These are phyloP conservation scores for Callipepla californica DNA, from an alignment of 2,113 vertebrate genomes.

Conservation along the genomic window DNA sequence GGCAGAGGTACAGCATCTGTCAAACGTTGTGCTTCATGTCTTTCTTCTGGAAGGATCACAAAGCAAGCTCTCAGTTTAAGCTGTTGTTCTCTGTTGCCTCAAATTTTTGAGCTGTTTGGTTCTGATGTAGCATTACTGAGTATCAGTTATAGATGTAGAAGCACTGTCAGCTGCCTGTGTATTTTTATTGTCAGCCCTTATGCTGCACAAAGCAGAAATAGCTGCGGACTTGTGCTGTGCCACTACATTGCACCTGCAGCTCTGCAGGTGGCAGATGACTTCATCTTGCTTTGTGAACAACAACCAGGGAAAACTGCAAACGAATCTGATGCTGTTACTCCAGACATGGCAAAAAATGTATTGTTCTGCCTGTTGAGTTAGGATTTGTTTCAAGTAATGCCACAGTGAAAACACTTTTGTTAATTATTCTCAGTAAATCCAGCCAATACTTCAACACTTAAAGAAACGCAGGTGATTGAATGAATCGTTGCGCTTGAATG, in stretches of 20 bases:
- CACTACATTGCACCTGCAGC: neutral
- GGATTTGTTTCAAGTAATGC: neutral
- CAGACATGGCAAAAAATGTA: neutral
- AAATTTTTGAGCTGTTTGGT: neutral
- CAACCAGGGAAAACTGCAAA: neutral
- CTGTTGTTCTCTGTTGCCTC: neutral
- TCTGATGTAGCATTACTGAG: neutral
- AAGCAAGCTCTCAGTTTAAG: neutral
- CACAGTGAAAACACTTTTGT: neutral
- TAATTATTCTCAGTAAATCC: neutral
- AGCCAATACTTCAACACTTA: neutral
- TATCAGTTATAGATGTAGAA: neutral
- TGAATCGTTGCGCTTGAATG: neutral
- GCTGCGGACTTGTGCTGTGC: neutral
- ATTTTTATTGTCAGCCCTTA: neutral
- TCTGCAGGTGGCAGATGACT: neutral
- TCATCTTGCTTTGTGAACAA: neutral
- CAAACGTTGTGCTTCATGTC: neutral
- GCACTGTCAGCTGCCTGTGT: neutral
- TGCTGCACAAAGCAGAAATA: fast-evolving
- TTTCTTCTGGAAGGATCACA: neutral
- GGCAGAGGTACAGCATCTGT: neutral
- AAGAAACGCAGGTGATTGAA: neutral
- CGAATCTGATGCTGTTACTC: neutral
- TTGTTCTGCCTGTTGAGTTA: neutral